These are phyloP conservation scores for Psittacula echo DNA, from an alignment of 2,797 vertebrate species.

Conservation along the genomic window DNA sequence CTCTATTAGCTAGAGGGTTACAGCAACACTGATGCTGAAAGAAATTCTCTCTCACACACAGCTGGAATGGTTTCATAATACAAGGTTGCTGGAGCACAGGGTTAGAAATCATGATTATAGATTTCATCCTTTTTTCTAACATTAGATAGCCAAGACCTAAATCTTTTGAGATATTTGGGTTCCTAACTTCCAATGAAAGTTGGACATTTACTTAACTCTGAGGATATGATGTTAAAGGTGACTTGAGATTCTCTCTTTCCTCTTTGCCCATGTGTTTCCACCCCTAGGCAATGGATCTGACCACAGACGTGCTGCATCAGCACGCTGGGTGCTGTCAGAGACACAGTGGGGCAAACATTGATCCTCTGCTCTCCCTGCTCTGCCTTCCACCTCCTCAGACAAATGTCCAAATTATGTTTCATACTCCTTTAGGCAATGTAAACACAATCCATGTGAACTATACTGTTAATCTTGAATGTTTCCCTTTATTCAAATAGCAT, in stretches of 20 bases:
- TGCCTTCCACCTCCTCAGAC: not conserved
- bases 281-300: not conserved
- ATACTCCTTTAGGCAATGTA: not conserved
- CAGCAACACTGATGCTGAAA: not conserved
- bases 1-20: not conserved
- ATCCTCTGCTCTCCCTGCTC: not conserved
- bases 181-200: not conserved
- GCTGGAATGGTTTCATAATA: not conserved
- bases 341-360: not conserved
- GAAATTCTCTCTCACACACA: not conserved
- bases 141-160: not conserved
- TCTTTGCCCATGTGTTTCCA: not conserved
- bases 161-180: not conserved
- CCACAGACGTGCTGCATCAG: not conserved
- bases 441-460: not conserved
- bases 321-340: not conserved
- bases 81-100: not conserved
- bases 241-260: not conserved
- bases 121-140: not conserved
- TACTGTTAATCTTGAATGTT: not conserved
- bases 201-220: not conserved
- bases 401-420: not conserved
- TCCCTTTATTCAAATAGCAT: conserved; percentile 19
- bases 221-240: not conserved
- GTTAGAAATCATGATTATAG: not conserved